These are phyloP conservation scores for Diarsia rubi DNA, from an alignment of 2,888 invertebrate species.

Conservation along the genomic window DNA sequence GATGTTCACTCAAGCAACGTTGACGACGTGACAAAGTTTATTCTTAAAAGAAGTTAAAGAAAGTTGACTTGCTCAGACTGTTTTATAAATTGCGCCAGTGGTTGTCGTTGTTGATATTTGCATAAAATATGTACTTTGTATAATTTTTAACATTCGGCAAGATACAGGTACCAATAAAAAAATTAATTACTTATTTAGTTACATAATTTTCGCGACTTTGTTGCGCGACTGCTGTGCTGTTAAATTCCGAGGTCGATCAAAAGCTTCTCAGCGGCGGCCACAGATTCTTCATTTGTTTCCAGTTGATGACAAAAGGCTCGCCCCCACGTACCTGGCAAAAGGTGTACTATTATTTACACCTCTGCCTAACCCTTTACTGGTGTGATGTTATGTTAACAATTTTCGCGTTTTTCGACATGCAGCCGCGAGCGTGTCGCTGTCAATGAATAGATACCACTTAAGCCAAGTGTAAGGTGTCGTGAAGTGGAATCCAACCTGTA, in stretches of 20 bases:
- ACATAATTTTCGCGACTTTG: neutral
- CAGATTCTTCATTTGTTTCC: too few relatives aligned
- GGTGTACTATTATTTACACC: too few relatives aligned
- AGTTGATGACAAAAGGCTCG: too few relatives aligned
- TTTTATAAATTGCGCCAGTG: neutral
- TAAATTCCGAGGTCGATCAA: too few relatives aligned
- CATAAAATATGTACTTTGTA: neutral
- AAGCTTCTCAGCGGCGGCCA: too few relatives aligned
- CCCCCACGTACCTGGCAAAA: too few relatives aligned
- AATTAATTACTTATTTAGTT: neutral
- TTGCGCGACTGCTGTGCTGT: too few relatives aligned
- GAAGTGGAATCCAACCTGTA: conserved; percentile 23
- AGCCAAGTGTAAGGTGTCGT: conserved; percentile 57
- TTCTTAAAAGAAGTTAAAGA: neutral
- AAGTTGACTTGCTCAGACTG: neutral
- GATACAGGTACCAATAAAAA: too few relatives aligned
- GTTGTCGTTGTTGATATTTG: neutral
- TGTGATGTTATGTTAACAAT: too few relatives aligned
- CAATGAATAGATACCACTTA: conserved; percentile 57
- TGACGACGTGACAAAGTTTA: too few relatives aligned
- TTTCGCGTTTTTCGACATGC: neutral
- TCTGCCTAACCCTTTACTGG: too few relatives aligned
- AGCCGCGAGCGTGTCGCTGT: conserved; percentile 12
- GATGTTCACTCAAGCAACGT: neutral
- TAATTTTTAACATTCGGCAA: neutral